These are phyloP conservation scores for Melanotaenia boesemani DNA, from an alignment of 2,797 vertebrate species.

Conservation along the genomic window DNA sequence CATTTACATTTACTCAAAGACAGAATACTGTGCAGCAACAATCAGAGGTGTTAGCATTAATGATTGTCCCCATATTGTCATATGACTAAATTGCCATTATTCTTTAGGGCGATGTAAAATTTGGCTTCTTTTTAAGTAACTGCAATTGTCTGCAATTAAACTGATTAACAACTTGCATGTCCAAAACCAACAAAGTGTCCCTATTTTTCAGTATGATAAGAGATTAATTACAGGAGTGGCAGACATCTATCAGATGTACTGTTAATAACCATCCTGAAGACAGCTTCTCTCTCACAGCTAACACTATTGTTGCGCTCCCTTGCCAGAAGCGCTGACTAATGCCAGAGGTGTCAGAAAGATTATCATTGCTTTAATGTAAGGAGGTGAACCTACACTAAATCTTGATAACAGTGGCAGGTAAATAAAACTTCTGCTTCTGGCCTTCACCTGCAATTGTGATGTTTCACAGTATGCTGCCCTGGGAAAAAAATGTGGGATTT, in stretches of 20 bases:
- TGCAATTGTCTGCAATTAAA: slow-evolving; percentile 46
- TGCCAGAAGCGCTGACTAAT: slow-evolving; percentile 55
- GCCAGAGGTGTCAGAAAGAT: slow-evolving; percentile 62
- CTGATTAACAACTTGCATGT: slow-evolving; percentile 59
- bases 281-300: slow-evolving; percentile 30
- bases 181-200: slow-evolving; percentile 31
- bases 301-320: background rate
- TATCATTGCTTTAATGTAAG: slow-evolving; percentile 63
- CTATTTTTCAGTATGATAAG: slow-evolving; percentile 64
- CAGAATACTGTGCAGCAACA: slow-evolving; percentile 19
- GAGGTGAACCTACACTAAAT: slow-evolving; percentile 59
- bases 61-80: slow-evolving; percentile 33
- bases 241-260: slow-evolving; percentile 56
- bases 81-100: slow-evolving; percentile 39
- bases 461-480: slow-evolving; percentile 1
- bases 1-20: background rate
- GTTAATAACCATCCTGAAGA: slow-evolving; percentile 7
- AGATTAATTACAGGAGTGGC: slow-evolving; percentile 50
- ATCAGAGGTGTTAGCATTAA: slow-evolving; percentile 22
- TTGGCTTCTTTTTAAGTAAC: slow-evolving; percentile 43
- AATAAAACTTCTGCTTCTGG: slow-evolving; percentile 45
- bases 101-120: slow-evolving; percentile 41
- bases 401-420: slow-evolving; percentile 55
- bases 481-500: background rate
- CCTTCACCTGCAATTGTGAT: slow-evolving; percentile 16